These are phyloP conservation scores for Cyclina sinensis DNA, from an alignment of 1,140 invertebrate species.

Conservation along the genomic window DNA sequence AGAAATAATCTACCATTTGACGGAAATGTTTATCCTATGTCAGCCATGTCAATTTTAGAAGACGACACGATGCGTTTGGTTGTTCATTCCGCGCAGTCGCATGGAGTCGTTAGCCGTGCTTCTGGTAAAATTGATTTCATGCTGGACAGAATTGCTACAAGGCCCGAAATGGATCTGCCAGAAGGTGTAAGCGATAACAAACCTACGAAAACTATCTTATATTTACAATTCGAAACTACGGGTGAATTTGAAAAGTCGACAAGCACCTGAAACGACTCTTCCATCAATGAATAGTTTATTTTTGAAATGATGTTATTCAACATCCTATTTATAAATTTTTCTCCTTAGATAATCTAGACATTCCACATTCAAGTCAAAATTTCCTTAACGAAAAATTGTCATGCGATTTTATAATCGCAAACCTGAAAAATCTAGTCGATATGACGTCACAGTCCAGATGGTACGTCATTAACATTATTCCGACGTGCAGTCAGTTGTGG, in stretches of 20 bases:
- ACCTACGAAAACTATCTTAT: conserved; percentile 92
- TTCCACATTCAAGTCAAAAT: background rate
- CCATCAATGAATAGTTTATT: conserved; percentile 45
- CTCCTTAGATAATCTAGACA: background rate
- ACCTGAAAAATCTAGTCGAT: conserved; percentile 59
- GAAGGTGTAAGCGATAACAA: conserved; percentile 95
- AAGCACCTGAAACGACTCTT: conserved; percentile 16
- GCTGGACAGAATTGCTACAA: conserved; percentile 94
- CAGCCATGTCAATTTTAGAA: conserved; percentile 94
- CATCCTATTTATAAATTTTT: conserved; percentile 61
- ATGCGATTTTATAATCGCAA: conserved; percentile 53
- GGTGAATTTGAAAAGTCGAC: background rate
- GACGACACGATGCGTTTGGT: conserved; percentile 90
- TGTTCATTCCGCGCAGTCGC: conserved; percentile 93
- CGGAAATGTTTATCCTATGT: conserved; percentile 96
- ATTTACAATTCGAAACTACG: conserved; percentile 91
- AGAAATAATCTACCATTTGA: conserved; percentile 90
- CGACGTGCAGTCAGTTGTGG: conserved; percentile 41
- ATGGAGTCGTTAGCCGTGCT: conserved; percentile 93
- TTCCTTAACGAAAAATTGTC: conserved; percentile 34
- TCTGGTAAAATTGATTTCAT: conserved; percentile 94
- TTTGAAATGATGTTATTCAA: conserved; percentile 58
- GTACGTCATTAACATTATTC: conserved; percentile 54
- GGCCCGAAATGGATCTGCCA: conserved; percentile 95
- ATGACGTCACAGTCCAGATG: background rate